Base-by-base conservation (phyloP, 2,888 invertebrate genomes). In the Oasisia sp. region DNA sequence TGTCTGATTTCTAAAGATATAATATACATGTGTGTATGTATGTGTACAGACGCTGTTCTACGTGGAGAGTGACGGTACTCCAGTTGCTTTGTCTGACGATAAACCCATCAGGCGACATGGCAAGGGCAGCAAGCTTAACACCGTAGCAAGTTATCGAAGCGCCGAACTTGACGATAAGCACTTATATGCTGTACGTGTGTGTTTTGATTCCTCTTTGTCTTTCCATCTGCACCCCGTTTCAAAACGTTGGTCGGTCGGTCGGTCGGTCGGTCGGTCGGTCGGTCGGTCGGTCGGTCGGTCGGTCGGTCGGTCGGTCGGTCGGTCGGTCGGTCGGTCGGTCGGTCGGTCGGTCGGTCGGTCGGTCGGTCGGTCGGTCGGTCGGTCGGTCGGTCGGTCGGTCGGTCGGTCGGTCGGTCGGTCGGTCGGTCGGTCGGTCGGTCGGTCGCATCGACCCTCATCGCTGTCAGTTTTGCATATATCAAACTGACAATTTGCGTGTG, bases 131-230 rank as follows among this genome's bases (percentile, higher is more conserved):
- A 74, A 74, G 74, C 27, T 27, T 27, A 91, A 91, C 32, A 91
- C 91, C 14, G 45, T 91, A 9, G 19, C 91, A 44, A 44, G 56
- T 14, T 91, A 91, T 89, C 93, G 93, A 8, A 92, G 92, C 19
- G 93, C 92, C 19, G 94, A 94, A 50, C 93, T 94, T 56, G 94
- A 94, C 32, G 91, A 93, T 38, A 94, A 94, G 91, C 95, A 95
- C 92, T 92, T 95, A 32, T 95, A 95, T 93, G 94, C 95, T 91
- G 95, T 95, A 94, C 93, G 95, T 94, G 19, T 58, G 74, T 45
- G 91, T 50, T 74, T 74, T 19, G 38, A 4, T 38, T 38, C 38
- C 38, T 38, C 38, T 38, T 38, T 38, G 38, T 38, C 38, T 38
- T 38, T 38, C 38, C 38, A 38, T 38, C 38, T 4, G 38, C 38